Evolutionary conservation across 2,113 vertebrate species (phyloP).

Genomic region (Phalacrocorax carbo): DNA sequence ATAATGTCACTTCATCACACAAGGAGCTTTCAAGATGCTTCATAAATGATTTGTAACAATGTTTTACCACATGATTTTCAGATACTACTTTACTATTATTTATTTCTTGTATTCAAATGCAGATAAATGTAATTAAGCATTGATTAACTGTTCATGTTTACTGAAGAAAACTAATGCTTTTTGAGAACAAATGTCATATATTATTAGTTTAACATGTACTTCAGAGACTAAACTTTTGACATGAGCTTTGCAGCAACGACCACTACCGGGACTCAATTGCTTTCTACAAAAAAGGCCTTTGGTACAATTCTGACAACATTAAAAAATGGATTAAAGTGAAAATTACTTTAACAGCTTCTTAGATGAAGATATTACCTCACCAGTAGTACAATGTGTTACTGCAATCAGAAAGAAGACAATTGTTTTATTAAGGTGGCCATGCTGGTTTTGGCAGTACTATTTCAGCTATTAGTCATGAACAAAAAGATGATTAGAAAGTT

Average conservation of each 20-base stretch:
- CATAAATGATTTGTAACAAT: not conserved
- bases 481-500: not conserved
- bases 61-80: not conserved
- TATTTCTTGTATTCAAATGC: not conserved
- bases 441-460: not conserved
- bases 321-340: not conserved
- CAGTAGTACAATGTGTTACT: not conserved
- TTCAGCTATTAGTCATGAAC: not conserved
- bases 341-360: not conserved
- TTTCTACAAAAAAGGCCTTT: not conserved
- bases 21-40: not conserved
- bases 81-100: not conserved
- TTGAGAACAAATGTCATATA: not conserved
- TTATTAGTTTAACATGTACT: not conserved
- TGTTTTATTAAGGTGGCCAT: not conserved
- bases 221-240: not conserved
- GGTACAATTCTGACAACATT: not conserved
- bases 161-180: not conserved
- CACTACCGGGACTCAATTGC: not conserved
- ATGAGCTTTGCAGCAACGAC: not conserved
- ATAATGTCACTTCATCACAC: not conserved
- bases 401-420: not conserved
- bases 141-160: not conserved
- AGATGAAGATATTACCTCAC: not conserved
- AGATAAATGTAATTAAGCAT: not conserved